Base-by-base conservation (phyloP, 2,888 invertebrate genomes). In the Erebia epiphron region DNA sequence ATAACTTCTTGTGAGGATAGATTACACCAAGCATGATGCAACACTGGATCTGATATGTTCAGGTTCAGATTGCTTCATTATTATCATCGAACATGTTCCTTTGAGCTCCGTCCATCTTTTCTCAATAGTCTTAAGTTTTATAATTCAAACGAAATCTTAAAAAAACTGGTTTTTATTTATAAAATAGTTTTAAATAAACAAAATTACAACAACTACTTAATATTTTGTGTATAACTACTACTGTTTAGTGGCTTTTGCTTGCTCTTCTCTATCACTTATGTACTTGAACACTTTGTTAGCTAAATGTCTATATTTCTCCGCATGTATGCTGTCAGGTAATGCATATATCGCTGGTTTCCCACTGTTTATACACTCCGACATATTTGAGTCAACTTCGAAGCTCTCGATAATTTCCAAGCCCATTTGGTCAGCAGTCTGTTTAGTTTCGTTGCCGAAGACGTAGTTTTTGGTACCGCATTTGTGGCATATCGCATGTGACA, bases 401-500 rank as follows among this genome's bases (percentile, higher is more conserved):
- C 96, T 96, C 69, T 95, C 95, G 67, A 97, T 90, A 26, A 97
- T 92, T 43, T 94, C 90, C 0, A 95, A 91, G 78, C 95, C 94
- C 80, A 98, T 94, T 79, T 96, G 94, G 49, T 91, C 81, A 0
- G 96, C 95, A 41, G 96, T 90, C 50, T 90, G 83, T 60, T 93
- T 86, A 0, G 95, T 96, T 46, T 95, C 95, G 72, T 95, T 92
- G 2, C 97, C 97, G 85, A 97, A 98, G 49, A 98, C 91, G 75
- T 94, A 94, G 73, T 97, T 95, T 71, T 94, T 92, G n/a, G 95
- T 93, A 21, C 95, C 95, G 85, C 98, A 99, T 41, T 96, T 95
- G 0, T 95, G 94, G 84, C 98, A 99, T 60, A 95, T 91, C 0
- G 96, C 95, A 70, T 95, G 94, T 4, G 96, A 96, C 98, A 99